Percentiles rank a stretch among this genome's conserved stretches.
Conservation (phyloP, 2,888 invertebrate species). For the Corythucha ciliata region DNA sequence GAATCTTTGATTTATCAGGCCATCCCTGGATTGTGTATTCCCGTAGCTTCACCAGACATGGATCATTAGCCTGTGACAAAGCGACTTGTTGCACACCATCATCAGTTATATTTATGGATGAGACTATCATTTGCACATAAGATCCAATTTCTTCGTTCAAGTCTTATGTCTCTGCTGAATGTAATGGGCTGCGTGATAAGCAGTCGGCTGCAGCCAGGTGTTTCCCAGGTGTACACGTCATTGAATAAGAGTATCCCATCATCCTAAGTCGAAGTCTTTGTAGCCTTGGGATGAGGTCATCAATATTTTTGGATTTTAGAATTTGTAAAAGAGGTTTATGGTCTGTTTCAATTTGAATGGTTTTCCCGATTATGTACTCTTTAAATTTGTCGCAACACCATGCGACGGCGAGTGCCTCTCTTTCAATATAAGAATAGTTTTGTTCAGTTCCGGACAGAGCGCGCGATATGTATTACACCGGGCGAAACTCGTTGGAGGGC, state of each 20-base stretch:
- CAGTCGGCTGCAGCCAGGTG: neutral
- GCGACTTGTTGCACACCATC: too few species aligned
- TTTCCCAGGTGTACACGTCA: neutral
- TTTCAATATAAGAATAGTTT: slow-evolving; percentile 10
- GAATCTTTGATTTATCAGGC: too few species aligned
- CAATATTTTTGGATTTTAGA: slow-evolving; percentile 1
- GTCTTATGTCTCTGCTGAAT: too few species aligned
- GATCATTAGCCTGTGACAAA: too few species aligned
- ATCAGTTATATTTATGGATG: too few species aligned
- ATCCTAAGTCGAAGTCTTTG: neutral
- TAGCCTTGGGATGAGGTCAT: slow-evolving; percentile 4
- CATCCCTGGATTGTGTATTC: too few species aligned
- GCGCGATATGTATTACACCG: slow-evolving; percentile 2
- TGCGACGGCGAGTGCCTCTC: slow-evolving; percentile 3
- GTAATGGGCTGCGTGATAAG: neutral
- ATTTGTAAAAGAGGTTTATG: slow-evolving; percentile 5
- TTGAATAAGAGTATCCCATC: neutral
- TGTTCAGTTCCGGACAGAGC: neutral
- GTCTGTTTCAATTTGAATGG: slow-evolving; percentile 7
- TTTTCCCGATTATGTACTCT: slow-evolving; percentile 6
- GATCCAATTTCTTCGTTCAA: too few species aligned
- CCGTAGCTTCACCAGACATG: too few species aligned
- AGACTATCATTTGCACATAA: too few species aligned
- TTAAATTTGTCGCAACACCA: slow-evolving; percentile 13
- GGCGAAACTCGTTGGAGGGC: neutral